A percentile compares a stretch with the other conserved stretches of the same genome.
Evolutionary conservation across 2,797 vertebrate genomes (phyloP).

Genomic region (Anomalospiza imberbis): DNA sequence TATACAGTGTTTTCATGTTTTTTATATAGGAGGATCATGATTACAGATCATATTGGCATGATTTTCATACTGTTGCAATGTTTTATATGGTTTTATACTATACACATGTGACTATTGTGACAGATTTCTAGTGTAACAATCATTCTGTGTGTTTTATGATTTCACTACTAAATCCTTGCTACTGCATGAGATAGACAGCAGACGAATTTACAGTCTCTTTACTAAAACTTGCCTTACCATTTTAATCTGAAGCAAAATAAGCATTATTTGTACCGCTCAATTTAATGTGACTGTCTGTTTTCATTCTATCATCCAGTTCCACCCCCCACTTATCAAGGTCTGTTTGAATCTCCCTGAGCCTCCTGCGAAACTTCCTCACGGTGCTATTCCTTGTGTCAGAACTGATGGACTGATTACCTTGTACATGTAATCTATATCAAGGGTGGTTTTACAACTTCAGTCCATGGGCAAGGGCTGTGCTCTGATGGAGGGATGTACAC

Average conservation of each 20-base stretch:
- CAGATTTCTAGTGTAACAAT: background rate
- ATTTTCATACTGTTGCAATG: background rate
- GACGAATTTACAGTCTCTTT: background rate
- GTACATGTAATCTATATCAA: background rate
- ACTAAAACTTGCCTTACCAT: background rate
- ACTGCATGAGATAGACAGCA: background rate
- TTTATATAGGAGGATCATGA: background rate
- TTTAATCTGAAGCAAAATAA: slow-evolving; percentile 17
- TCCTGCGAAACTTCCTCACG: background rate
- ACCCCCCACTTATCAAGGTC: background rate
- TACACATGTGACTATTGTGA: background rate
- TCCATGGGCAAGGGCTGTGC: background rate
- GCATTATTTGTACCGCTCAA: background rate
- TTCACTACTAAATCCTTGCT: background rate
- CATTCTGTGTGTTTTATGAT: background rate
- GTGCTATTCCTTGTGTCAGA: slow-evolving; percentile 6
- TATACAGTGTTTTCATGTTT: background rate
- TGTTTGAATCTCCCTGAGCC: background rate
- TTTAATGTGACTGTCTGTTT: background rate
- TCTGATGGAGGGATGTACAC: background rate
- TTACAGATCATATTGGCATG: background rate
- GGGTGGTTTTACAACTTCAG: background rate
- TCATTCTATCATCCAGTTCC: background rate
- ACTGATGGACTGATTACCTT: background rate
- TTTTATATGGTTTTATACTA: background rate